phyloP scores from a whole-genome alignment of 2,888 invertebrate species.

The Apodemia mormo region DNA sequence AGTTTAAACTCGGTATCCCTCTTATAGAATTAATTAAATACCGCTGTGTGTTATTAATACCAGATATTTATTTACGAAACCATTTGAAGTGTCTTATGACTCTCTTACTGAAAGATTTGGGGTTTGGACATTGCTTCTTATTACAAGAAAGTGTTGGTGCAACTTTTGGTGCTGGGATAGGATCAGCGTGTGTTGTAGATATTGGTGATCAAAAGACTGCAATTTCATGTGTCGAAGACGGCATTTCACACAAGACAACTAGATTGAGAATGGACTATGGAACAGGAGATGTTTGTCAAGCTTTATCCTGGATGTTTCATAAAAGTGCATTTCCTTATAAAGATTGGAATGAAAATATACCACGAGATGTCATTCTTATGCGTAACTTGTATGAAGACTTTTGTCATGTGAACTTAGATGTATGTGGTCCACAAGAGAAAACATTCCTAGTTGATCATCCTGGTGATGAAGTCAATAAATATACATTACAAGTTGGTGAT shows the following conservation, averaged over 20 bases:
- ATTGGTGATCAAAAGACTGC: slow-evolving; percentile 98
- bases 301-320: slow-evolving; percentile 92
- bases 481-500: slow-evolving; percentile 92
- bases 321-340: slow-evolving; percentile 96
- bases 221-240: slow-evolving; percentile 97
- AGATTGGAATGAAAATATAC: slow-evolving; percentile 87
- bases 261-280: slow-evolving; percentile 93
- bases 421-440: slow-evolving; percentile 94
- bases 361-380: slow-evolving; percentile 89
- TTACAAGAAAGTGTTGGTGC: slow-evolving; percentile 86
- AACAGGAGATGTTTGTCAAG: slow-evolving; percentile 94
- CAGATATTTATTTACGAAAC: slow-evolving; percentile 93
- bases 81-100: slow-evolving; percentile 93
- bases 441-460: slow-evolving; percentile 88
- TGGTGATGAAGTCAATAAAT: slow-evolving; percentile 85
- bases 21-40: slow-evolving; percentile 87
- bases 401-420: slow-evolving; percentile 94
- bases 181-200: slow-evolving; percentile 95
- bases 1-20: slow-evolving; percentile 88
- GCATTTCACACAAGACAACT: slow-evolving; percentile 94
- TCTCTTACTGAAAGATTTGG: slow-evolving; percentile 89
- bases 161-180: slow-evolving; percentile 76
- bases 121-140: slow-evolving; percentile 92
- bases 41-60: slow-evolving; percentile 92
- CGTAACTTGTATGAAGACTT: slow-evolving; percentile 93